Conservation (phyloP, 1,140 invertebrate species). For the Thalassaphorura encarpata region DNA sequence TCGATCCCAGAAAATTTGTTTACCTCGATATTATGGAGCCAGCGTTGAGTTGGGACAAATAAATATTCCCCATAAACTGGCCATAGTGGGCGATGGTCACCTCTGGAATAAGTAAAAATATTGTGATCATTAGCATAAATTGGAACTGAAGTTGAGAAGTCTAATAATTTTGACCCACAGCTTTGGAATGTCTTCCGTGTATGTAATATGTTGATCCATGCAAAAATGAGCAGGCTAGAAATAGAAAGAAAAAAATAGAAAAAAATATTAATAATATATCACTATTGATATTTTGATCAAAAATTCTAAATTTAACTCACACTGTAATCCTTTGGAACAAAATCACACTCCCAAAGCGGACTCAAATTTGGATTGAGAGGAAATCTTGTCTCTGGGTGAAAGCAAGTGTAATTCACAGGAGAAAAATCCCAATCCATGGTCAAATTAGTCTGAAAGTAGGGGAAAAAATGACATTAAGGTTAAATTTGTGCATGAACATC, state of each 20-base stretch:
- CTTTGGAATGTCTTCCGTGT: too few relatives aligned
- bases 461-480: constrained; percentile 12
- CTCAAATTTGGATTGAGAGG: constrained; percentile 41
- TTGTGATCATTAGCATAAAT: not conserved
- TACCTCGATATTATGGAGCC: constrained; percentile 73
- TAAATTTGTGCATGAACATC: too few relatives aligned
- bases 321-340: constrained; percentile 49
- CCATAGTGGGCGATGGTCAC: constrained; percentile 68
- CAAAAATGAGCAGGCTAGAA: not conserved
- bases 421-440: constrained; percentile 59
- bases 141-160: too few relatives aligned
- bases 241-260: too few relatives aligned
- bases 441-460: constrained; percentile 51
- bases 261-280: too few relatives aligned
- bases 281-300: too few relatives aligned
- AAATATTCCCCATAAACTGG: constrained; percentile 71
- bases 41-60: constrained; percentile 69
- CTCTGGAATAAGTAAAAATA: constrained; percentile 47
- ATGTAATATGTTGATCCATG: too few relatives aligned
- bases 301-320: constrained; percentile 39
- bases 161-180: too few relatives aligned
- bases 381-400: constrained; percentile 41
- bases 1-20: too few relatives aligned
- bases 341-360: constrained; percentile 47
- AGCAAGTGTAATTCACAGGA: constrained; percentile 54